Base-by-base conservation (phyloP, 2,888 invertebrate species). In the Pristionchus fissidentatus region DNA sequence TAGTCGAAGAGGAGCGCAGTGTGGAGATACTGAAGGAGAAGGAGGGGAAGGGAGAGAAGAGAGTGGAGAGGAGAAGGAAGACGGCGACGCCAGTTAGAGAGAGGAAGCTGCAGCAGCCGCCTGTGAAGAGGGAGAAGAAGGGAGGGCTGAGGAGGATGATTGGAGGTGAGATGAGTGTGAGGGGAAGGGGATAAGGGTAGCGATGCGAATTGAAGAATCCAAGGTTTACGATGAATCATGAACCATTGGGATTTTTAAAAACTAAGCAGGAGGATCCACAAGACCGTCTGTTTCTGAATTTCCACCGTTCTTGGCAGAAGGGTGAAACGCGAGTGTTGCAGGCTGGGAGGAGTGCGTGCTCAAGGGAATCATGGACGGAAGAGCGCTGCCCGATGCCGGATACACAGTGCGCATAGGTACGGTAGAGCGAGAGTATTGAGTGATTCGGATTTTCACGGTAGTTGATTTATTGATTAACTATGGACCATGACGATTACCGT, bases 311-410 rank as follows among this genome's bases (percentile, higher is more conserved):
- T 46, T 15, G 46, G 29, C 35, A 62, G 13, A 60, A 60, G 7
- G 5, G 62, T 43, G 41, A 70, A 43, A n/a, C 41, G 22, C 70
- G 0, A 1, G 22, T 10, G 38, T 57, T 79, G 79, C 41, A 57
- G 55, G 55, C 19, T 79, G 55, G 55, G 79, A 79, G 43, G 79
- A 79, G 41, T 29, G 79, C 22, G 79, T 57, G 43, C 29, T 79
- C n/a, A 55, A 22, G 26, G 79, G 79, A 32, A 19, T 3, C n/a
- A 49, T 77, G 77, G 77, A 77, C 32, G 77, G 49, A 41, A 46
- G 49, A 46, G 22, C 46, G 29, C 29, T 49, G 49, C 46, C 49
- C 29, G 41, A 77, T 8, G 52, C 77, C 4, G 52, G 46, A 52
- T 52, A 49, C 77, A 32, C 49, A 2, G 32, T 77, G 19, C 32